phyloP scores from a whole-genome alignment of 2,888 invertebrate species.

The Drosophila helvetica region DNA sequence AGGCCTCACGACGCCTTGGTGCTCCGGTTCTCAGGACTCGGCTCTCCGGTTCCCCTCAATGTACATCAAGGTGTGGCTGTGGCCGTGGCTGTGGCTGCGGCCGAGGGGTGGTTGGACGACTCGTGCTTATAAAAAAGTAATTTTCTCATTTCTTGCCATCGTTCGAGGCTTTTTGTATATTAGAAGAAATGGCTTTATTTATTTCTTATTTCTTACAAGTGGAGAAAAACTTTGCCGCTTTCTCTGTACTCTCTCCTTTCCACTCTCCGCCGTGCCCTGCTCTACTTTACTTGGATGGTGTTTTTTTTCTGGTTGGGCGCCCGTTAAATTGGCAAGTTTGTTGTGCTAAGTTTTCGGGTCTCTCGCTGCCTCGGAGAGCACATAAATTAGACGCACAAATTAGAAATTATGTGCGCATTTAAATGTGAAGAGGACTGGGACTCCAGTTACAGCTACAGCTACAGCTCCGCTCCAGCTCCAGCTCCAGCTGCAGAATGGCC shows the following conservation, averaged over 20 bases:
- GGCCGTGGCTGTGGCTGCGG: slow-evolving; percentile 20
- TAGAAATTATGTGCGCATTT: slow-evolving; percentile 84
- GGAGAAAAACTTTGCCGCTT: slow-evolving; percentile 65
- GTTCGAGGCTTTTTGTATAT: slow-evolving; percentile 82
- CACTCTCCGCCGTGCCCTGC: slow-evolving; percentile 8
- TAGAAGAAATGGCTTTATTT: slow-evolving; percentile 84
- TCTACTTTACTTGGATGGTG: slow-evolving; percentile 7
- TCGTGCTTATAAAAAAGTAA: slow-evolving; percentile 82
- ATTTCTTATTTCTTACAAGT: slow-evolving; percentile 74
- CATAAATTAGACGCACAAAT: slow-evolving; percentile 83
- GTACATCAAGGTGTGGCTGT: slow-evolving; percentile 60
- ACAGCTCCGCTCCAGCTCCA: no score
- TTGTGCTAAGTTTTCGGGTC: slow-evolving; percentile 74
- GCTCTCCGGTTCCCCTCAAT: background rate
- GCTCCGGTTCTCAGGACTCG: background rate
- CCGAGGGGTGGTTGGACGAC: slow-evolving; percentile 28
- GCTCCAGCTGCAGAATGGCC: slow-evolving; percentile 21
- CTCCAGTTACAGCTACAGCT: slow-evolving; percentile 31
- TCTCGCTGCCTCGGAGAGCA: slow-evolving; percentile 63
- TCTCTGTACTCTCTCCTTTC: slow-evolving; percentile 34
- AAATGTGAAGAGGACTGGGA: slow-evolving; percentile 78
- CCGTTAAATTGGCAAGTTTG: slow-evolving; percentile 80
- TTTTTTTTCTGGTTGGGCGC: slow-evolving; percentile 54
- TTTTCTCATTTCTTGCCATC: slow-evolving; percentile 79
- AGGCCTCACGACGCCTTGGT: no score